Conservation (phyloP, 2,888 invertebrate genomes). For the Eupithecia vulgata region DNA sequence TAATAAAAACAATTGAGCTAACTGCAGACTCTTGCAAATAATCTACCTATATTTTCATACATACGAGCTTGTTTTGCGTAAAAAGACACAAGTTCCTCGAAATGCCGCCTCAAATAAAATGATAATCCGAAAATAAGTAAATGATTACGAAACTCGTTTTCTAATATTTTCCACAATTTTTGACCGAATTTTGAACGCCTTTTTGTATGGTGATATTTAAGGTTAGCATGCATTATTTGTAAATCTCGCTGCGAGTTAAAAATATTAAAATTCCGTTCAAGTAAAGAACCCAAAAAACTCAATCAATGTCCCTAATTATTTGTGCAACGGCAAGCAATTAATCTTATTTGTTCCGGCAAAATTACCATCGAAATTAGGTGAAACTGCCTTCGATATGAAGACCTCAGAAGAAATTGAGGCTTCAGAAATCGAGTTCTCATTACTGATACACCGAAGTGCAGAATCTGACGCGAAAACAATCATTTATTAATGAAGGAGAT, state of each 20-base stretch:
- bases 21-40: too few species aligned
- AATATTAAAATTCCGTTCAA: background rate
- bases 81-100: background rate
- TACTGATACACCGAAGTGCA: slow-evolving; percentile 78
- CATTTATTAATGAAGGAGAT: slow-evolving; percentile 65
- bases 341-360: slow-evolving; percentile 69
- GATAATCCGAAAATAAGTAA: background rate
- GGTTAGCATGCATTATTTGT: background rate
- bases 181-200: background rate
- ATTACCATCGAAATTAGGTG: slow-evolving; percentile 77
- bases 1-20: too few species aligned
- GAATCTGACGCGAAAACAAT: slow-evolving; percentile 79
- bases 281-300: slow-evolving; percentile 4
- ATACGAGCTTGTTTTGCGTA: too few species aligned
- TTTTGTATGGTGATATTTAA: background rate
- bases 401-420: slow-evolving; percentile 58
- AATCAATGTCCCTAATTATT: slow-evolving; percentile 57
- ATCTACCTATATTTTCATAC: too few species aligned
- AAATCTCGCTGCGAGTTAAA: background rate
- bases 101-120: background rate
- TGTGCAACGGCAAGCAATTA: slow-evolving; percentile 63
- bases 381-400: slow-evolving; percentile 60
- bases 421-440: slow-evolving; percentile 65
- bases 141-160: background rate
- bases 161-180: background rate